Base-by-base conservation (phyloP, 1,140 invertebrate species). In the Calephelis virginiensis region DNA sequence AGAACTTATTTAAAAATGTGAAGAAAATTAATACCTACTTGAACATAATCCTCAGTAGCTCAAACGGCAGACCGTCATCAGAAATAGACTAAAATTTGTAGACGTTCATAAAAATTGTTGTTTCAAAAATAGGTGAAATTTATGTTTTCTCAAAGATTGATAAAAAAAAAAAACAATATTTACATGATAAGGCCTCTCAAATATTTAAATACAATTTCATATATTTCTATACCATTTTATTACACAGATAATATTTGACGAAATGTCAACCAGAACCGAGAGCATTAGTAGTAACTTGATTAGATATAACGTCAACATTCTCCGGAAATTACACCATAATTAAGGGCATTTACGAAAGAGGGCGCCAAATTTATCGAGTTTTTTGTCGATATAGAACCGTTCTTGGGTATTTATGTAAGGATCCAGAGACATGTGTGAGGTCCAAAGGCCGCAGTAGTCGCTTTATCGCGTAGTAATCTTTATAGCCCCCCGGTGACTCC, bases 331-430 rank as follows among this genome's bases (percentile, higher is more conserved):
- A 88, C 85, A 87, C 79, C 85, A 86, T 87, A 87, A 90, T 90
- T 89, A 90, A 90, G 82, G 86, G 85, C 85, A 86, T 89, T 89
- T 86, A 90, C 86, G 85, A 86, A 84, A 88, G 81, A 71, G 71
- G 88, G 88, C 88, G 88, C 88, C 86, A 90, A 90, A 90, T 90
- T 89, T 89, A 90, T 90, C 86, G 83, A 78, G 85, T 90, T 89
- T 88, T 89, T 89, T 90, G 80, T 89, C 74, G 81, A 84, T 86
- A 87, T 87, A 76, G 83, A 86, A 81, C 78, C 84, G 86, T 86
- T 80, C 78, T 65, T 76, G 75, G 66, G 84, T 87, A 90, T 89
- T 86, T 86, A 88, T 90, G 83, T 81, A 71, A 76, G 78, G 79
- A 77, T 74, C 70, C 72, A 68, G 59, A 74, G 78, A 78, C 70